Evolutionary conservation across 2,888 invertebrate genomes (phyloP), one percentile per base, ranked within the genome.

Genomic region (Ernsta delagoae): DNA sequence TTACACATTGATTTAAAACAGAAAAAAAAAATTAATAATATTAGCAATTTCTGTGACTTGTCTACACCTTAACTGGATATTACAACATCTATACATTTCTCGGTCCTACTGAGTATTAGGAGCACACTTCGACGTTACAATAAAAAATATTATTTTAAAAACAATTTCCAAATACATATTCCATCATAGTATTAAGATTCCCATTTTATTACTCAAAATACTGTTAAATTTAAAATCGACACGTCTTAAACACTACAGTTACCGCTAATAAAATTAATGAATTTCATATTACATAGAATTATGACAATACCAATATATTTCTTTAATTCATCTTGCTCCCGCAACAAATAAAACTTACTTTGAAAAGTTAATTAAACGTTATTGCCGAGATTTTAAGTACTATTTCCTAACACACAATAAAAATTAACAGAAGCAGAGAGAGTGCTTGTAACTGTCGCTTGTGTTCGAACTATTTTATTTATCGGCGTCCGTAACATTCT

Each of bases 381-480:
- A 11, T n/a, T 24, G 43, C 54, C 31, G 16, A 57, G n/a, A 36
- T 59, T 54, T 65, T 68, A 68, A 68, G 67, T 68, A 67, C 67
- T 67, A 62, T 65, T 65, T 57, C 34, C 39, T 53, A 45, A 53
- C 5, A 59, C 50, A 12, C 11, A 31, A 65, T 50, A 36, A 56
- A 43, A 31, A 54, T 36, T 6, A 61, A 12, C 31, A 56, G 67
- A 66, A 60, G 56, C 61, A 62, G 54, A 36, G 56, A 39, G 45
- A 56, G 45, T 67, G 67, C 67, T 56, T 57, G 39, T 61, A 43
- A 56, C 61, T 56, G 39, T 62, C 36, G 54, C 54, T 48, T 57
- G 67, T 57, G 48, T 56, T 57, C 34, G 48, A 43, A 48, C 56
- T 68, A 62, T n/a, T n/a, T 24, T 24, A 24, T 24, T 24, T 56